These are phyloP conservation scores for Oryzias curvinotus DNA, from an alignment of 2,113 vertebrate genomes.

Conservation along the genomic window DNA sequence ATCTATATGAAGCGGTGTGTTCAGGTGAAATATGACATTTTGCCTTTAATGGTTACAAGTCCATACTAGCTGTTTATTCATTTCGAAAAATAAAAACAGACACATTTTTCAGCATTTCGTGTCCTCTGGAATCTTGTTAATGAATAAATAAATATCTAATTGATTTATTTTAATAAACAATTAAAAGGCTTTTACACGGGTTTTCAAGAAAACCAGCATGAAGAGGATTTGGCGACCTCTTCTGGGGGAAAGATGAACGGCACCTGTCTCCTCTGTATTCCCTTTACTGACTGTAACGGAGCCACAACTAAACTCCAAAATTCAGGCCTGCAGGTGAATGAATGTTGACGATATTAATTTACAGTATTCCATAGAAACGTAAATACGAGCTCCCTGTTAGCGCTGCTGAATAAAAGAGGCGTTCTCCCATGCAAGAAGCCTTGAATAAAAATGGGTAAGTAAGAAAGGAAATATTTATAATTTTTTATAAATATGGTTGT, in stretches of 20 bases:
- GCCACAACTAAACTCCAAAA: conserved; percentile 25
- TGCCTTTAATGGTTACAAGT: no score
- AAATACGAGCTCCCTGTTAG: conserved; percentile 75
- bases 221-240: conserved; percentile 17
- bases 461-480: rapidly evolving
- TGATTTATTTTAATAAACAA: no score
- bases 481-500: background rate
- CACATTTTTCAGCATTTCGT: no score
- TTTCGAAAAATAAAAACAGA: no score
- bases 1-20: no score
- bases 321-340: background rate
- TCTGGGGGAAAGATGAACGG: conserved; percentile 8
- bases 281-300: conserved; percentile 49
- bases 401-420: conserved; percentile 72
- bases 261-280: background rate
- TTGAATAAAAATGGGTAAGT: conserved; percentile 44
- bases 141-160: no score
- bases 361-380: background rate
- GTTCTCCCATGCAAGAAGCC: conserved; percentile 53
- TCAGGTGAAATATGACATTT: no score
- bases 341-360: background rate
- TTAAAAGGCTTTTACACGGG: no score
- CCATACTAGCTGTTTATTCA: no score
- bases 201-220: background rate
- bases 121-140: no score